Base-by-base conservation (phyloP, 2,113 vertebrate genomes). In the Platysteira castanea region DNA sequence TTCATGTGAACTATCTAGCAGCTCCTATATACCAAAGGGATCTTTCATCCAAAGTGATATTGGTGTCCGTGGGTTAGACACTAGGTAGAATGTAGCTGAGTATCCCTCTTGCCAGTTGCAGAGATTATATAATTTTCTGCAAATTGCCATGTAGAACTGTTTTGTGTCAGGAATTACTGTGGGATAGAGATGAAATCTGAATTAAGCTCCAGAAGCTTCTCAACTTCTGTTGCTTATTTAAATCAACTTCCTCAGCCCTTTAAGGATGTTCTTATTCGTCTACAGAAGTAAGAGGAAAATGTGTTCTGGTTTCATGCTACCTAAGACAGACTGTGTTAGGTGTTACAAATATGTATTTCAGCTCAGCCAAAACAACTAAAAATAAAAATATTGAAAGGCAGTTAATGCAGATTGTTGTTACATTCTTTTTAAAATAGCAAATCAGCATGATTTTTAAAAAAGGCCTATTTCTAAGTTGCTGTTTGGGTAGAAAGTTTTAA, bases 11-110 rank as follows among this genome's bases (percentile, higher is more conserved):
- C 3, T 24, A 3, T 37, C 28, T 22, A n/a, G 37, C 20, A 67
- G 23, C 9, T 64, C 19, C 42, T 10, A 3, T 31, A 8, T 6
- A 37, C 15, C 23, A 44, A 35, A 0, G 4, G 3, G 3, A 63
- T 42, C 69, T 61, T 69, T 21, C 3, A 50, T 21, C 10, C 24
- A 18, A 18, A 60, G 39, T 21, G 24, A 27, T 52, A n/a, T 15
- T 27, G 19, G 3, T 54, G 3, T 56, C 33, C 31, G 10, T 60
- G 39, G 7, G 5, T 60, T 39, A 75, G 80, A 49, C 4, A 24
- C 5, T 46, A 18, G 8, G 22, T 2, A 30, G 10, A 9, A 7
- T 28, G 11, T n/a, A 49, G 18, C 12, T 49, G 33, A 59, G 5
- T 33, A 82, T 50, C 28, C 11, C 46, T 50, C 46, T n/a, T 60